Evolutionary conservation across 1,140 invertebrate genomes (phyloP).

Genomic region (Megalonaias nervosa): DNA sequence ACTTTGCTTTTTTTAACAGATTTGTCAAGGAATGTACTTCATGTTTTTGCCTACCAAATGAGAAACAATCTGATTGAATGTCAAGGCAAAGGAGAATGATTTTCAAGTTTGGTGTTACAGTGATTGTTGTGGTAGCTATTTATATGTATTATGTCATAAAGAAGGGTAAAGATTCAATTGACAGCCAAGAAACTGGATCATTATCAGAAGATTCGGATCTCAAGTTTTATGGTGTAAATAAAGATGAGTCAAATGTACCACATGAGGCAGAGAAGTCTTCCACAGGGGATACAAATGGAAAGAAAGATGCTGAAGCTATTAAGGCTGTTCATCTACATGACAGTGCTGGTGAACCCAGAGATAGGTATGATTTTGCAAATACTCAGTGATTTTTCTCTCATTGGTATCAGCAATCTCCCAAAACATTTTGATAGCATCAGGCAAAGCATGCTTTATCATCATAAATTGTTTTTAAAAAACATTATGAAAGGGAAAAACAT

Average conservation of each 20-base stretch:
- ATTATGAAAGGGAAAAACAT: no score
- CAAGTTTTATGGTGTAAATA: background rate
- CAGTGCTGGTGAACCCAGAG: no score
- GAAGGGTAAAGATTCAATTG: slow-evolving; percentile 2
- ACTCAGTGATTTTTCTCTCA: no score
- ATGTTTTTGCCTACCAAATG: no score
- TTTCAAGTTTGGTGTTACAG: slow-evolving; percentile 52
- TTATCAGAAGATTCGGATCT: background rate
- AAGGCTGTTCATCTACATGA: background rate
- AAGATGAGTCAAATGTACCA: background rate
- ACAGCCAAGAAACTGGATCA: background rate
- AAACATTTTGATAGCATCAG: no score
- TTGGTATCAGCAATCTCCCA: no score
- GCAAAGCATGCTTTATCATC: no score
- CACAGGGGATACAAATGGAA: background rate
- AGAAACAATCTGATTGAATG: background rate
- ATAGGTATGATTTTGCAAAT: no score
- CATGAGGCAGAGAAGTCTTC: background rate
- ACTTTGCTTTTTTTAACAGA: no score
- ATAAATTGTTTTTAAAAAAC: no score
- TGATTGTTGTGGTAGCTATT: slow-evolving; percentile 46
- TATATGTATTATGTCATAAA: slow-evolving; percentile 48
- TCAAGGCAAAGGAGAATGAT: slow-evolving; percentile 35
- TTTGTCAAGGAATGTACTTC: no score
- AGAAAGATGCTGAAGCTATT: background rate